phyloP scores from a whole-genome alignment of 2,888 invertebrate species.

The Tetragonula carbonaria region DNA sequence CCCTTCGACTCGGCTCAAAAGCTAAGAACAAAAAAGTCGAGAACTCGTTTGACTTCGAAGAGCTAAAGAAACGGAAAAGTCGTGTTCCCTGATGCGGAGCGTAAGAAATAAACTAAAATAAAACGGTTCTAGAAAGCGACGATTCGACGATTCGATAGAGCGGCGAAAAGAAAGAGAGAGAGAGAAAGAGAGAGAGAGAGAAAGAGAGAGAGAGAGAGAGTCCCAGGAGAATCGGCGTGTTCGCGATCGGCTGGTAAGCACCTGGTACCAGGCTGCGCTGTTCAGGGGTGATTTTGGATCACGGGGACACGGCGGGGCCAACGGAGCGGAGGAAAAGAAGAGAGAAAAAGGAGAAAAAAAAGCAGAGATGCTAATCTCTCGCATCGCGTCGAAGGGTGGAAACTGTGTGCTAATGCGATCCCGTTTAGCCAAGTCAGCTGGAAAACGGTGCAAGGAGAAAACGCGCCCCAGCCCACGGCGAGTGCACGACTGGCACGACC shows the following conservation, averaged over 20 bases:
- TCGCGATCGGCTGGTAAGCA: slow-evolving; percentile 15
- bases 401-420: slow-evolving; percentile 82
- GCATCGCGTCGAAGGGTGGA: slow-evolving; percentile 75
- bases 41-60: too few species aligned
- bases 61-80: too few species aligned
- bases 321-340: neutral
- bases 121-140: neutral
- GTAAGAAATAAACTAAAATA: neutral
- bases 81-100: too few species aligned
- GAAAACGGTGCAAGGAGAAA: slow-evolving; percentile 79
- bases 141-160: neutral
- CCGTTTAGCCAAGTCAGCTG: slow-evolving; percentile 83
- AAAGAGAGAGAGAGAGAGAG: neutral
- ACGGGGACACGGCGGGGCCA: neutral
- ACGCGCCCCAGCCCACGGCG: slow-evolving; percentile 48
- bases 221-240: neutral
- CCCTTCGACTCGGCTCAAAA: too few species aligned
- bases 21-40: too few species aligned
- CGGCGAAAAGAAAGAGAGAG: too few species aligned
- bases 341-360: slow-evolving; percentile 60
- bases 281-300: slow-evolving; percentile 38
- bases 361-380: slow-evolving; percentile 83
- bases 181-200: too few species aligned
- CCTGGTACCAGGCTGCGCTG: slow-evolving; percentile 35
- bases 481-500: slow-evolving; percentile 20